These are phyloP conservation scores for Apodemus speciosus DNA, from an alignment of 2,113 vertebrate species.

Conservation along the genomic window DNA sequence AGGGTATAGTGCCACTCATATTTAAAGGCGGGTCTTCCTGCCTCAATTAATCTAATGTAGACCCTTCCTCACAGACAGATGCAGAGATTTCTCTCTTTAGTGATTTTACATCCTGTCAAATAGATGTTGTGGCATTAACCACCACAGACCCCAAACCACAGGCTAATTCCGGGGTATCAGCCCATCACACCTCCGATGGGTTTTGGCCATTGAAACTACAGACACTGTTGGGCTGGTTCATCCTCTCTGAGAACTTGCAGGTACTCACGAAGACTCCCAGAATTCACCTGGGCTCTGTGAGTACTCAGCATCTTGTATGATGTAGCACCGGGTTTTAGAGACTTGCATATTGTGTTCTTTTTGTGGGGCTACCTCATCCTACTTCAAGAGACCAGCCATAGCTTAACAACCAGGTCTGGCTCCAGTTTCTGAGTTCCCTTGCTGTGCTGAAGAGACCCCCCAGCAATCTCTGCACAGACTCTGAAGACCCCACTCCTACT, in stretches of 20 bases:
- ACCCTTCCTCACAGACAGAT: background rate
- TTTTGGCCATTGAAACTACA: background rate
- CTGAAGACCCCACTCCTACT: background rate
- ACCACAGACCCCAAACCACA: background rate
- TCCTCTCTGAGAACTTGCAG: background rate
- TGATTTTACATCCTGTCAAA: background rate
- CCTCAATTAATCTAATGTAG: background rate
- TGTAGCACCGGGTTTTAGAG: background rate
- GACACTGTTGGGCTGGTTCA: background rate
- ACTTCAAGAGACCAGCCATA: background rate
- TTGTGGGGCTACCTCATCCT: constrained; percentile 2
- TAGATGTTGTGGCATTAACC: background rate
- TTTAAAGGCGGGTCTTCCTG: background rate
- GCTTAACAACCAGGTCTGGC: background rate
- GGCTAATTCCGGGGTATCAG: background rate
- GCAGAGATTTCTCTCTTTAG: background rate
- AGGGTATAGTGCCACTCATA: background rate
- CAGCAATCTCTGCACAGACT: background rate
- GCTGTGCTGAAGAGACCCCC: background rate
- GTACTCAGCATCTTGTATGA: background rate
- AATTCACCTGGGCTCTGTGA: background rate
- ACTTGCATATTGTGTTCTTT: background rate
- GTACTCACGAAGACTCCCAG: background rate
- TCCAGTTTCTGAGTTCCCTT: background rate
- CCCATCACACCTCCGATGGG: background rate